phyloP scores from a whole-genome alignment of 2,888 invertebrate genomes.

The Troides oblongomaculatus region DNA sequence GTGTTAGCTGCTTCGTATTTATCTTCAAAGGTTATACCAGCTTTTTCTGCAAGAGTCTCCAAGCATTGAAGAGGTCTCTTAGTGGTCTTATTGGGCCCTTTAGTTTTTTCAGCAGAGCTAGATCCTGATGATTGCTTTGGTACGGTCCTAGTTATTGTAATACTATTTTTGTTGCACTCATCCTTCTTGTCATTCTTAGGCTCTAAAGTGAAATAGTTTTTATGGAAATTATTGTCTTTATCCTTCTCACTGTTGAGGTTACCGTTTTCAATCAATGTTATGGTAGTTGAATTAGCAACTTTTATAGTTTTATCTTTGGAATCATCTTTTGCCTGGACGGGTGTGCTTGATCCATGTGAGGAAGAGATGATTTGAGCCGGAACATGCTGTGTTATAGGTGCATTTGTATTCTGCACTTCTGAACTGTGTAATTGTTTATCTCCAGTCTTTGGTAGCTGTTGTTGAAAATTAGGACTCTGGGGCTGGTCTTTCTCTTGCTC shows the following conservation, averaged over 20 bases:
- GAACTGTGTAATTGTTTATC: conserved; percentile 52
- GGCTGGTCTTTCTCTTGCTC: conserved; percentile 66
- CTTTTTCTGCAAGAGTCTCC: conserved; percentile 86
- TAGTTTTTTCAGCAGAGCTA: conserved; percentile 56
- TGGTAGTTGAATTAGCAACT: conserved; percentile 70
- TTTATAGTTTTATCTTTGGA: conserved; percentile 69
- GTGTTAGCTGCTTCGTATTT: conserved; percentile 86
- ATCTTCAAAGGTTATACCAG: conserved; percentile 86
- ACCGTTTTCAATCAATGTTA: conserved; percentile 68
- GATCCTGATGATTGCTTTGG: conserved; percentile 61
- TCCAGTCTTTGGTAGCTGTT: conserved; percentile 49
- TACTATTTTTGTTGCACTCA: conserved; percentile 75
- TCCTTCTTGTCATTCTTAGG: conserved; percentile 72
- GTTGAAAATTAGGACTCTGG: conserved; percentile 56
- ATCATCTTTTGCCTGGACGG: conserved; percentile 60
- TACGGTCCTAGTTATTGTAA: conserved; percentile 69
- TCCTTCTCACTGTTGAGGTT: conserved; percentile 64
- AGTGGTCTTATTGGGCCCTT: conserved; percentile 51
- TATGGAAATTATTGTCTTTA: conserved; percentile 63
- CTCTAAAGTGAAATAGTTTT: conserved; percentile 71
- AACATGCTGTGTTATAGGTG: conserved; percentile 65
- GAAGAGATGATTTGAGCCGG: conserved; percentile 64
- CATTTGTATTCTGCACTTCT: conserved; percentile 53
- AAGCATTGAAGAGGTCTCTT: conserved; percentile 82
- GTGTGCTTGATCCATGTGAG: conserved; percentile 50